Conservation (phyloP, 2,113 vertebrate genomes). For the Mormyrus iriodes region DNA sequence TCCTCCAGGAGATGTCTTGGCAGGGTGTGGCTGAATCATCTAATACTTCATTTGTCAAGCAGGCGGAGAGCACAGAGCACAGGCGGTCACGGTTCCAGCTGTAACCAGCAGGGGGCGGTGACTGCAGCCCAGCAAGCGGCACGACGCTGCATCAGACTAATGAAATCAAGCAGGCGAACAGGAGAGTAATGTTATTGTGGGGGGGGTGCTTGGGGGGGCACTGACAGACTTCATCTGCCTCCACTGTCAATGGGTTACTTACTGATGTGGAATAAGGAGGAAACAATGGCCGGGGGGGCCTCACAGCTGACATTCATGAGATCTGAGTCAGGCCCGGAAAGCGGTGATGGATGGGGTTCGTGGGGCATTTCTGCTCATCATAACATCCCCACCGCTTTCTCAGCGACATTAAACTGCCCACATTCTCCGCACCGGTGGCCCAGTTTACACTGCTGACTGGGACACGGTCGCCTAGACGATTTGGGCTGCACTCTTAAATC, state of each 20-base stretch:
- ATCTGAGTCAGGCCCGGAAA: neutral
- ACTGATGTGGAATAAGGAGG: neutral
- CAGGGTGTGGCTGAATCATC: neutral
- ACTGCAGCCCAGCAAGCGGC: neutral
- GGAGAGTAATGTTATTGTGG: neutral
- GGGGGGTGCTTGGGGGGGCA: neutral
- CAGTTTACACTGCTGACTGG: neutral
- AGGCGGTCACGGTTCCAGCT: neutral
- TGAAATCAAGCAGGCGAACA: neutral
- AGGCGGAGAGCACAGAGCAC: neutral
- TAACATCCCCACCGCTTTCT: neutral
- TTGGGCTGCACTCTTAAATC: neutral
- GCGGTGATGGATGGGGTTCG: neutral
- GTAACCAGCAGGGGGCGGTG: neutral
- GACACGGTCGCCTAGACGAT: neutral
- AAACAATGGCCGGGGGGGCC: neutral
- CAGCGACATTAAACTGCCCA: neutral
- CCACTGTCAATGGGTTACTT: neutral
- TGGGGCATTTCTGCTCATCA: slow-evolving; percentile 10
- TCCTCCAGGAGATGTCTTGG: neutral
- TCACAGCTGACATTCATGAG: neutral
- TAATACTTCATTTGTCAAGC: neutral
- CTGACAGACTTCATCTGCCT: neutral
- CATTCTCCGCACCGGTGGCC: neutral
- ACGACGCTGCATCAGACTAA: neutral